Evolutionary conservation across 2,888 invertebrate species (phyloP), one percentile per base, ranked within the genome.

Genomic region (Tubulanus polymorphus): DNA sequence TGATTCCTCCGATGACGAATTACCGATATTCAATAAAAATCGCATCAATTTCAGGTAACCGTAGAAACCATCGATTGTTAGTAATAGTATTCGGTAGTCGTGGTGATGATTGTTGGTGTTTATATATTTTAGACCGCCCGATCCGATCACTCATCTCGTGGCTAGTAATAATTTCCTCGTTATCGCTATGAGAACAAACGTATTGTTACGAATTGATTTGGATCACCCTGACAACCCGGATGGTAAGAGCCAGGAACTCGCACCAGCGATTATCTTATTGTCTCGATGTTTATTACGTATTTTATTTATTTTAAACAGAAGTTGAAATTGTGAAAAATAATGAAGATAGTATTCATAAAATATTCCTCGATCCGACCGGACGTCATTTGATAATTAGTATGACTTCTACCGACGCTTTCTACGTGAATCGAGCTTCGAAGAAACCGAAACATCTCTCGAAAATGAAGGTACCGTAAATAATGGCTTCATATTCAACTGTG

Each of bases 361-460:
- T 93, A 61, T 91, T 89, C 71, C 80, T 94, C 53, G 94, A 95
- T 78, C 91, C 91, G 0, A 86, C 89, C 12, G 95, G 94, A 0
- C 85, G 87, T 70, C 94, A 95, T 78, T 81, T 93, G 6, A 82
- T 95, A 20, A 83, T 95, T 65, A 84, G 88, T 51, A 85, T 93
- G 66, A 80, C 85, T 2, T 84, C 90, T 0, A 71, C 75, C 12
- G 93, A 93, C 73, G 83, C 92, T 28, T 83, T 90, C 23, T 93
- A 94, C 73, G 80, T 93, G 8, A 87, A 90, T 56, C 84, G 87
- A 54, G 89, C 87, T 69, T 86, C 87, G 20, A 84, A 84, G 2
- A 93, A 90, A 78, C 83, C 88, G 10, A 89, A 89, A 69, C 84
- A 80, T 63, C 81, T 83, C 60, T 61, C 67, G 56, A 79, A 79